phyloP scores from a whole-genome alignment of 2,113 vertebrate genomes.

The Cyprinodon tularosa region DNA sequence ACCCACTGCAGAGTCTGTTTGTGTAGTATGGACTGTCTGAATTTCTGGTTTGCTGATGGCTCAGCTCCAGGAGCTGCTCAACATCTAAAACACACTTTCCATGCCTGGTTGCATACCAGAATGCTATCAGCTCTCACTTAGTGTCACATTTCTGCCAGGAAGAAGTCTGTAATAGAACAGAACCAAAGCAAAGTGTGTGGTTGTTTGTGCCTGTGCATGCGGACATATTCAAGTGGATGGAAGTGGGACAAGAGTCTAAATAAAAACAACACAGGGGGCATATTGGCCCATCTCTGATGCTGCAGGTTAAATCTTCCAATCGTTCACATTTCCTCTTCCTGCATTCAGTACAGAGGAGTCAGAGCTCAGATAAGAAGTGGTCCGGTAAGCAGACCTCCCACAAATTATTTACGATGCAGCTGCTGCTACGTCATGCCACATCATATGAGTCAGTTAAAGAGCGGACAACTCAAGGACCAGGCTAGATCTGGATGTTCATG shows the following conservation, averaged over 20 bases:
- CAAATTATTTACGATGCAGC: background rate
- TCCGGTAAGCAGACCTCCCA: slow-evolving; percentile 22
- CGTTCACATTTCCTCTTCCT: slow-evolving; percentile 42
- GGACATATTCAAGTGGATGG: slow-evolving; percentile 18
- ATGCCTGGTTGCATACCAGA: slow-evolving; percentile 10
- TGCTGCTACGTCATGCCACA: slow-evolving; percentile 5
- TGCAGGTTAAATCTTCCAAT: slow-evolving; percentile 43
- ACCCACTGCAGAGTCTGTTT: slow-evolving; percentile 30
- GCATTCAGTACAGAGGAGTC: slow-evolving; percentile 49
- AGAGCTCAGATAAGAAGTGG: slow-evolving; percentile 21
- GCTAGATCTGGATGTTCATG: background rate
- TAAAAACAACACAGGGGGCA: slow-evolving; percentile 55
- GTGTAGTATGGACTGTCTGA: slow-evolving; percentile 23
- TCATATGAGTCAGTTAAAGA: background rate
- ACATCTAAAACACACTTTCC: slow-evolving; percentile 18
- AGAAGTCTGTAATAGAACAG: background rate
- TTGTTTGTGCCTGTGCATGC: background rate
- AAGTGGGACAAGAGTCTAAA: slow-evolving; percentile 45
- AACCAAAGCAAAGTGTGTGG: background rate
- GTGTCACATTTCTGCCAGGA: slow-evolving; percentile 25
- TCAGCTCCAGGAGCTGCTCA: slow-evolving; percentile 19
- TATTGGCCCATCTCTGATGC: slow-evolving; percentile 30
- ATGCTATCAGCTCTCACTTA: slow-evolving; percentile 6
- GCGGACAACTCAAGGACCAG: background rate
- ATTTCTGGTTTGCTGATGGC: background rate